phyloP scores from a whole-genome alignment of 2,797 vertebrate species.

The Urocyon cinereoargenteus region DNA sequence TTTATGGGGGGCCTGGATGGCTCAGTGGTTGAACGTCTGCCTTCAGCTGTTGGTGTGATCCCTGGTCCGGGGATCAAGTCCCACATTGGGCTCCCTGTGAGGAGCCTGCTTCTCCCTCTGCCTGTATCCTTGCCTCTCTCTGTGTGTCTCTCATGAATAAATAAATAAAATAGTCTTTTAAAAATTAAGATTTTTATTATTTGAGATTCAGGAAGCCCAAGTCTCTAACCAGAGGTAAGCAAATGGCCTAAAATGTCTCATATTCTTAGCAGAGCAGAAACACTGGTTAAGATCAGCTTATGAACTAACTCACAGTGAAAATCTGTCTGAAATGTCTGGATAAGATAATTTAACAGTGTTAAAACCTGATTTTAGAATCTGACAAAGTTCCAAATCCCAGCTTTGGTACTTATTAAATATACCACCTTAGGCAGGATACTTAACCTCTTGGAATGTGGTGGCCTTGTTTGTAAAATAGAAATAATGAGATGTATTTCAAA shows the following conservation, averaged over 20 bases:
- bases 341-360: background rate
- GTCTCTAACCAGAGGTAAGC: background rate
- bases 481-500: background rate
- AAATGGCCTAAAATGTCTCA: background rate
- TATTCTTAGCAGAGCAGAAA: background rate
- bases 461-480: background rate
- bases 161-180: too few relatives aligned
- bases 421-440: background rate
- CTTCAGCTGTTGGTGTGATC: too few relatives aligned
- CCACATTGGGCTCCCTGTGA: too few relatives aligned
- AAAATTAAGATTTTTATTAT: background rate
- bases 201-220: background rate
- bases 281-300: background rate
- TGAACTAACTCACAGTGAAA: background rate
- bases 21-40: too few relatives aligned
- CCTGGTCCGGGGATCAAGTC: too few relatives aligned
- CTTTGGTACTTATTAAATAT: background rate
- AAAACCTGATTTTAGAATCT: constrained; percentile 17
- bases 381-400: background rate
- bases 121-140: too few relatives aligned
- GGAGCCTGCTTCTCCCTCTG: too few relatives aligned
- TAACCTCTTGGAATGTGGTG: background rate
- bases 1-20: background rate
- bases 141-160: too few relatives aligned
- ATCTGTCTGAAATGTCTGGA: background rate